These are phyloP conservation scores for Sceloporus undulatus DNA, from an alignment of 2,113 vertebrate species.

Conservation along the genomic window DNA sequence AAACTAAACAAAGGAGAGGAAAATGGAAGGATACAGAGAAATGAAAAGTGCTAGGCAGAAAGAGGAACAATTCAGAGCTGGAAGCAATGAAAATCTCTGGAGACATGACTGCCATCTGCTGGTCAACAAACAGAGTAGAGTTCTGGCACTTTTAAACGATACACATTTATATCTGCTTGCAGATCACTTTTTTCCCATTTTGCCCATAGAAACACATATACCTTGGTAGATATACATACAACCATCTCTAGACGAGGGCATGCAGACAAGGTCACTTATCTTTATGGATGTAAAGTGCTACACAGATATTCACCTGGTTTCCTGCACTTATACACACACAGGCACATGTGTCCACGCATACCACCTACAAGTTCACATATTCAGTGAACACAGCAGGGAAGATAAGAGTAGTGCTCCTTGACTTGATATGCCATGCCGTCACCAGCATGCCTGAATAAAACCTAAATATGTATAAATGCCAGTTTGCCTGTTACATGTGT, in stretches of 20 bases:
- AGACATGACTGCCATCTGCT: slow-evolving; percentile 34
- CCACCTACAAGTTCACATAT: neutral
- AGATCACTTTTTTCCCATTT: neutral
- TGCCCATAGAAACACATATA: neutral
- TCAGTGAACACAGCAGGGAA: neutral
- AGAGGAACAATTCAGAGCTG: neutral
- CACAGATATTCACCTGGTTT: neutral
- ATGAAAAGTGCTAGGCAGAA: neutral
- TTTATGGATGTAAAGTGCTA: neutral
- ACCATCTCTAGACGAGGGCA: neutral
- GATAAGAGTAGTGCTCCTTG: neutral
- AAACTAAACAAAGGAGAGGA: slow-evolving; percentile 3
- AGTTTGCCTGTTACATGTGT: neutral
- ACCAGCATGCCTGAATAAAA: neutral
- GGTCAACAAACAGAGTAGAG: neutral
- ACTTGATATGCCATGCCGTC: neutral
- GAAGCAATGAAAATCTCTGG: neutral
- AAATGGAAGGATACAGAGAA: neutral
- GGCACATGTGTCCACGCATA: neutral
- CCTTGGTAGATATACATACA: neutral
- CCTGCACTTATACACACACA: neutral
- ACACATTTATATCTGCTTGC: neutral
- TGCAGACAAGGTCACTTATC: neutral
- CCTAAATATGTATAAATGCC: neutral
- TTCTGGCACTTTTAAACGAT: neutral